phyloP scores from a whole-genome alignment of 2,113 vertebrate genomes.

The Alligator sinensis region DNA sequence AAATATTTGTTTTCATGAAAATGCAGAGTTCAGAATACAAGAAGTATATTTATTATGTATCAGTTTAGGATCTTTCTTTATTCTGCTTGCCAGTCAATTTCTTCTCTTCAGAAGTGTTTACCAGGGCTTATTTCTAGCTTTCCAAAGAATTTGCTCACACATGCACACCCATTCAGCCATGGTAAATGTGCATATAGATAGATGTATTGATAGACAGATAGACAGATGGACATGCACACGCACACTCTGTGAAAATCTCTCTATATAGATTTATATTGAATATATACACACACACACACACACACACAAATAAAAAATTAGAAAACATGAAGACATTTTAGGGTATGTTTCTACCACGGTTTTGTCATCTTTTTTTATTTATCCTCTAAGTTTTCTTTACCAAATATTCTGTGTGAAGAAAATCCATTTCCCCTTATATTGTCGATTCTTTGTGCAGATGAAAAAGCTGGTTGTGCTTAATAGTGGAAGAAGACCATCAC shows the following conservation, averaged over 20 bases:
- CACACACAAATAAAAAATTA: neutral
- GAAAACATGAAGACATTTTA: rapidly evolving
- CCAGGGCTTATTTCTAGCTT: neutral
- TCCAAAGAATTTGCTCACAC: neutral
- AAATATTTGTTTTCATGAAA: neutral
- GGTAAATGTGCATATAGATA: too few species aligned
- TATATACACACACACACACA: too few species aligned
- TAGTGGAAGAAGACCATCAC: neutral
- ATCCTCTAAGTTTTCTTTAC: neutral
- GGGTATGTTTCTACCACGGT: rapidly evolving
- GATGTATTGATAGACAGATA: too few species aligned
- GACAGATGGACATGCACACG: too few species aligned
- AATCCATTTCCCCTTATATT: neutral
- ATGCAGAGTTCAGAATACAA: neutral
- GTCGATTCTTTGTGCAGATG: neutral
- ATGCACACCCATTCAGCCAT: too few species aligned
- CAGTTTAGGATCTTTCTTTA: rapidly evolving
- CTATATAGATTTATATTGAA: too few species aligned
- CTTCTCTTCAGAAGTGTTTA: neutral
- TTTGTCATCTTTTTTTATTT: rapidly evolving
- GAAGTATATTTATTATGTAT: neutral
- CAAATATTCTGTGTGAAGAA: neutral
- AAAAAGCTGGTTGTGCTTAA: neutral
- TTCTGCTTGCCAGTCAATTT: neutral
- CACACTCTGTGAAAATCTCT: too few species aligned